Base-by-base conservation (phyloP, 2,113 vertebrate genomes). In the Neodon shergylaensis region DNA sequence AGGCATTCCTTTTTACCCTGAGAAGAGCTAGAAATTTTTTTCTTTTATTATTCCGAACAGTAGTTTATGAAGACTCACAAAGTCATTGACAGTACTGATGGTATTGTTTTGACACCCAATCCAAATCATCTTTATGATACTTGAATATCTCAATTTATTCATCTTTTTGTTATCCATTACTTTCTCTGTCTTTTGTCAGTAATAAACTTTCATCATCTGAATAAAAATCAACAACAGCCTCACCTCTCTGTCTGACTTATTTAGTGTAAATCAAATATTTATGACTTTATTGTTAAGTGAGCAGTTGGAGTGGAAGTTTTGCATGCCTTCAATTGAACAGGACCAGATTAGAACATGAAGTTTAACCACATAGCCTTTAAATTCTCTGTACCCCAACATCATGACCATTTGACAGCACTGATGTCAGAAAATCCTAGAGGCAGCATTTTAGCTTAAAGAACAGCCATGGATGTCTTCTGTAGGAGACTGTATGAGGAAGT, bases 31-130 rank as follows among this genome's bases (percentile, higher is more conserved):
- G 99, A 63, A 99, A 99, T 99, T 98, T 99, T 99, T 98, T 99
- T 99, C 98, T 99, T 99, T 99, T 99, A 99, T 99, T 98, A 99
- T 99, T 98, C 99, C 99, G 97, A 99, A 99, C 49, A 99, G 99
- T 84, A 99, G 99, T 96, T 99, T 99, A 96, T 99, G 99, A 97
- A 99, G 99, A 89, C 99, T 99, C 97, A 99, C 99, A 95, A 99
- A 99, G 97, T 99, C 99, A 96, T 99, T 99, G 91, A 99, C 99
- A 96, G 99, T 99, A 0, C 99, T 99, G 98, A 99, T 99, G 86
- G 99, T 99, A 97, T 99, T 99, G 97, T 99, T 99, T 88, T 99
- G 99, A 98, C 97, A 99, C 99, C 99, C 99, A 99, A 98, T 99
- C 99, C 99, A 99, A 99, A 98, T 99, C 99, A 93, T 99, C 99